Percentiles rank a stretch among this genome's conserved stretches.
These are phyloP conservation scores for Nematostella vectensis DNA, from an alignment of 92 coral and sea anemone species.

Conservation along the genomic window DNA sequence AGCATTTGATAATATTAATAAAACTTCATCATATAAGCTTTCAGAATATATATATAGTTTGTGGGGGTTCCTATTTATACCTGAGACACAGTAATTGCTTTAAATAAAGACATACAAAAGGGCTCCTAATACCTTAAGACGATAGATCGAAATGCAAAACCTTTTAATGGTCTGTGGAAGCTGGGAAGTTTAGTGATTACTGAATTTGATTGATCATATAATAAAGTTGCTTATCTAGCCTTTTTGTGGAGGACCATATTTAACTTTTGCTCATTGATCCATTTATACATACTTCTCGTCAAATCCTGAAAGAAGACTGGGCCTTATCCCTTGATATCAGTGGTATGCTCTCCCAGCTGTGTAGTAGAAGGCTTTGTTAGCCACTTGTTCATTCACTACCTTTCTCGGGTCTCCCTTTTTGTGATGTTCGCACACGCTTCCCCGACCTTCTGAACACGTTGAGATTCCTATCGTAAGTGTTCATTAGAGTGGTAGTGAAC, in stretches of 20 bases:
- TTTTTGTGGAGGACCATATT: constrained; percentile 50
- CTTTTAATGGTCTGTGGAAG: no score
- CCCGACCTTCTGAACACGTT: constrained; percentile 55
- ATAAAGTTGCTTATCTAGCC: constrained; percentile 40
- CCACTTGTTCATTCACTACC: constrained; percentile 37
- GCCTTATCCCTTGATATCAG: constrained; percentile 24
- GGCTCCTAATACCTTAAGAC: no score
- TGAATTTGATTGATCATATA: no score
- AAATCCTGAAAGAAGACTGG: constrained; percentile 51
- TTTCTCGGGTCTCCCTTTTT: constrained; percentile 45
- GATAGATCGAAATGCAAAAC: no score
- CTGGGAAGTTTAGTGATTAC: no score
- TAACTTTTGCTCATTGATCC: constrained; percentile 55
- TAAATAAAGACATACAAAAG: no score
- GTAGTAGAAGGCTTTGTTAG: constrained; percentile 39
- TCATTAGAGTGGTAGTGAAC: constrained; percentile 41
- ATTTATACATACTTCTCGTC: constrained; percentile 48
- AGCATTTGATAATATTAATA: no score
- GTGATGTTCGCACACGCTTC: constrained; percentile 35
- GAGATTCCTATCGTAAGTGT: constrained; percentile 33
- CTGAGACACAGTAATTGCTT: no score
- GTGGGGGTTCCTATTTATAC: no score
- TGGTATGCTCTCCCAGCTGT: constrained; percentile 46
- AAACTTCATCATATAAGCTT: no score
- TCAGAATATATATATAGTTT: no score